These are phyloP conservation scores for Phasianus colchicus DNA, from an alignment of 2,113 vertebrate species.

Conservation along the genomic window DNA sequence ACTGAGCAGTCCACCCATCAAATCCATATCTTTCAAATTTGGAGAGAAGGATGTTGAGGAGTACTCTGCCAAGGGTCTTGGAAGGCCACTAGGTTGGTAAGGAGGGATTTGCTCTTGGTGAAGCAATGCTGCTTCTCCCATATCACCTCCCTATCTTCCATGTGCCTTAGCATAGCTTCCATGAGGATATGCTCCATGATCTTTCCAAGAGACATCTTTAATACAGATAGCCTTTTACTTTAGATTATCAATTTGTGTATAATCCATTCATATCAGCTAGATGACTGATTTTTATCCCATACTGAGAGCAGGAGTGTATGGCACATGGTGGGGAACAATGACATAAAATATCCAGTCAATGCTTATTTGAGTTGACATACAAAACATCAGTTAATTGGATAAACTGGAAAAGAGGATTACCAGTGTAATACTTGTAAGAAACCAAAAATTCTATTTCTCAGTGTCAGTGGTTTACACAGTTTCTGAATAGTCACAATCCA, in stretches of 20 bases:
- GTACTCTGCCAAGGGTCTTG: no score
- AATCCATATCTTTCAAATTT: no score
- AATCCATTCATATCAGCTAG: neutral
- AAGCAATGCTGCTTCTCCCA: no score
- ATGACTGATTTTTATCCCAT: neutral
- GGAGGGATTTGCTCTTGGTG: no score
- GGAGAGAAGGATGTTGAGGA: no score
- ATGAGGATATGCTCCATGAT: no score
- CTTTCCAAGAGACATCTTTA: neutral
- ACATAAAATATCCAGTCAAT: neutral
- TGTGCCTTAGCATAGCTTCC: no score
- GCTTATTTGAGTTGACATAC: neutral
- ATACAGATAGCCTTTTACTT: neutral
- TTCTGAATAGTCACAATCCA: neutral
- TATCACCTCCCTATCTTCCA: no score
- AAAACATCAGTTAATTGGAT: neutral
- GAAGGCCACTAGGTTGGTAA: no score
- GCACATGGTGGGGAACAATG: neutral
- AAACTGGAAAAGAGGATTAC: neutral
- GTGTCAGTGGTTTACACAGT: fast-evolving
- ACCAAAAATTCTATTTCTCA: neutral
- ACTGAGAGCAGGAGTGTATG: neutral
- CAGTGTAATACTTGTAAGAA: neutral
- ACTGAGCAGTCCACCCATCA: no score
- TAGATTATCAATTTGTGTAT: neutral